Conservation (phyloP, 1,140 invertebrate genomes). For the Penaeus japonicus region DNA sequence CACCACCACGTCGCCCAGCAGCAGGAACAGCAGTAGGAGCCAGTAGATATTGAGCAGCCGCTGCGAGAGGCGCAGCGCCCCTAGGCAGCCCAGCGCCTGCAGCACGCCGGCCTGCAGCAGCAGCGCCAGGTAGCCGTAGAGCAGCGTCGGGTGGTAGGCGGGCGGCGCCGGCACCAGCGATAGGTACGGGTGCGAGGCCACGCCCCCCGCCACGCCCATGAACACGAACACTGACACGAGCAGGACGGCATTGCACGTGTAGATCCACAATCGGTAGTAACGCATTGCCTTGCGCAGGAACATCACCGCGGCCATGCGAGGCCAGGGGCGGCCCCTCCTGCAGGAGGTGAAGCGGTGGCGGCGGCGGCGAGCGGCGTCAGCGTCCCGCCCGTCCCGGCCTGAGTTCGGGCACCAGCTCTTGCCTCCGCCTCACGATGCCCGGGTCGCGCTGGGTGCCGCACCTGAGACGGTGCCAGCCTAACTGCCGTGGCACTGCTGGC, state of each 20-base stretch:
- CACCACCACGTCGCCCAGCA: conserved; percentile 83
- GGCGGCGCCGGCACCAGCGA: conserved; percentile 64
- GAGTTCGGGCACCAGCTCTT: not conserved
- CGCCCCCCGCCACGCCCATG: conserved; percentile 76
- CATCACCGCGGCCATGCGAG: conserved; percentile 61
- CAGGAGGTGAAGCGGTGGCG: conserved; percentile 28
- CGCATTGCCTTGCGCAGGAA: conserved; percentile 64
- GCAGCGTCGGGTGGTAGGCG: conserved; percentile 79
- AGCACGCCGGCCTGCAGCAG: conserved; percentile 72
- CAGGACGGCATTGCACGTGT: conserved; percentile 87
- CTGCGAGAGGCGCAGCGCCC: conserved; percentile 80
- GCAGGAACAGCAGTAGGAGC: conserved; percentile 79
- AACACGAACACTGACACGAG: conserved; percentile 82
- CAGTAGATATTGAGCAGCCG: conserved; percentile 84
- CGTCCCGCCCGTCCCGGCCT: conserved; percentile 8
- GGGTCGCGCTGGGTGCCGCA: not conserved
- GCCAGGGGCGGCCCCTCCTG: conserved; percentile 50
- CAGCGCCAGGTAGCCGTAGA: conserved; percentile 84
- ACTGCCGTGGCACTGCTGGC: not conserved
- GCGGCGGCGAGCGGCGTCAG: conserved; percentile 19
- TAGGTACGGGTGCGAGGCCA: conserved; percentile 69
- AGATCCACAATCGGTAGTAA: conserved; percentile 92
- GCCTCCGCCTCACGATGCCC: not conserved
- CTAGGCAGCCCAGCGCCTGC: conserved; percentile 78
- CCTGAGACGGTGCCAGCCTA: not conserved